These are phyloP conservation scores for Romanogobio albipinnatus DNA, from an alignment of 2,113 vertebrate species.

Conservation along the genomic window DNA sequence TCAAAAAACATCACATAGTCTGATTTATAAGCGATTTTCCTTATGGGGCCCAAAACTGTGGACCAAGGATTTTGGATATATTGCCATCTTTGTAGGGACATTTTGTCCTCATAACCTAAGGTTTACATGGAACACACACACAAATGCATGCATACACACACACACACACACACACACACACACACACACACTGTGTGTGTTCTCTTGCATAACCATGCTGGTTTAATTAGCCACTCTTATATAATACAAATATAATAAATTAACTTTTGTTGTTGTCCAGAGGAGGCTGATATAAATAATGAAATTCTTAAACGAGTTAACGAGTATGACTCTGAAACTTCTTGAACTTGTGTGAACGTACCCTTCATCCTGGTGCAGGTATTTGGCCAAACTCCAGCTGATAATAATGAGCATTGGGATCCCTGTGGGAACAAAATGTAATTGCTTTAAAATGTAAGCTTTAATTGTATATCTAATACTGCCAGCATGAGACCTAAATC, in stretches of 20 bases:
- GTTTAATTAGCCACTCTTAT: constrained; percentile 15
- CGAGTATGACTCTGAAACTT: not conserved
- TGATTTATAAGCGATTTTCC: too few relatives aligned
- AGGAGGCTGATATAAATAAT: constrained; percentile 1
- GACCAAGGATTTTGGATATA: too few relatives aligned
- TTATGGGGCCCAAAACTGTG: too few relatives aligned
- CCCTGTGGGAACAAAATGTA: constrained; percentile 70
- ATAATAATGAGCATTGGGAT: constrained; percentile 79
- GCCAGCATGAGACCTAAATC: too few relatives aligned
- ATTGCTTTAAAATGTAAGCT: not conserved
- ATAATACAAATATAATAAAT: constrained; percentile 20
- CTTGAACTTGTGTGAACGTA: constrained; percentile 64
- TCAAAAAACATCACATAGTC: too few relatives aligned
- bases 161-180: not conserved
- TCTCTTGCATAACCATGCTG: not conserved
- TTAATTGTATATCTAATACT: not conserved
- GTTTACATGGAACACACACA: too few relatives aligned
- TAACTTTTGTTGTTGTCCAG: not conserved
- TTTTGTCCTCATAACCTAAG: too few relatives aligned
- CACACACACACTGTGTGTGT: not conserved
- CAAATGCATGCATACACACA: too few relatives aligned
- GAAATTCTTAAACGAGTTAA: not conserved
- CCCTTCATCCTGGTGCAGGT: constrained; percentile 88
- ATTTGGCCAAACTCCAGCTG: constrained; percentile 83
- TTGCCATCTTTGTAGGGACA: too few relatives aligned